Evolutionary conservation across 2,888 invertebrate genomes (phyloP).

Genomic region (Napeogenes sylphis): DNA sequence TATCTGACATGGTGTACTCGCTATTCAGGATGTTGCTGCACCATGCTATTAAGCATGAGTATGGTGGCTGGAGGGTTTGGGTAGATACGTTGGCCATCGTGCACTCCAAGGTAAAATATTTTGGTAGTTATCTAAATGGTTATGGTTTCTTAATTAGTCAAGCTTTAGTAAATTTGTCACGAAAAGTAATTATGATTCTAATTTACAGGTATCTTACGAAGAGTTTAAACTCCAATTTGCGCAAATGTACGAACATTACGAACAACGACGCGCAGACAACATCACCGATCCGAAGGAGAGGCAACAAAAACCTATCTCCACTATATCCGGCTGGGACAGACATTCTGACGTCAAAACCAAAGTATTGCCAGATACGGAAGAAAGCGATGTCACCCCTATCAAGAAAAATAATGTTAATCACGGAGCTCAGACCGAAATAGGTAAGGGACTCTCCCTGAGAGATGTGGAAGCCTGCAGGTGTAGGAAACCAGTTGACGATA

Average conservation of each 20-base stretch:
- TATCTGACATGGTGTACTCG: constrained; percentile 98
- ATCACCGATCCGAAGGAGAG: constrained; percentile 96
- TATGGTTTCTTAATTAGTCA: too few species aligned
- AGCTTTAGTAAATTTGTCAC: too few species aligned
- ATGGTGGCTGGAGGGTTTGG: constrained; percentile 99
- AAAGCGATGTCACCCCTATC: constrained; percentile 41
- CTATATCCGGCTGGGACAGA: constrained; percentile 96
- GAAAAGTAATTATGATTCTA: neutral
- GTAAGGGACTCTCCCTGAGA: constrained; percentile 62
- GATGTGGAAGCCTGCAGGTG: constrained; percentile 68
- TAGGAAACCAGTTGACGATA: constrained; percentile 39
- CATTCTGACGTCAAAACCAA: constrained; percentile 48
- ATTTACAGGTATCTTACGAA: constrained; percentile 93
- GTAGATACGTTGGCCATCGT: constrained; percentile 99
- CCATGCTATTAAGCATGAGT: constrained; percentile 99
- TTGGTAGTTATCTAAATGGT: too few species aligned
- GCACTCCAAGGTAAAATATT: constrained; percentile 91
- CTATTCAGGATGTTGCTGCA: constrained; percentile 98
- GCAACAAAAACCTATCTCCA: constrained; percentile 95
- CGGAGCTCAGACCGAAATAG: constrained; percentile 71
- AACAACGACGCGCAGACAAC: constrained; percentile 94
- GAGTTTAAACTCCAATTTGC: constrained; percentile 98
- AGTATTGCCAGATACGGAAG: constrained; percentile 41
- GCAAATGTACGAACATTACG: constrained; percentile 98
- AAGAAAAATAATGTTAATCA: constrained; percentile 58